These are phyloP conservation scores for Hesperophylax magnus DNA, from an alignment of 1,140 invertebrate species.

Conservation along the genomic window DNA sequence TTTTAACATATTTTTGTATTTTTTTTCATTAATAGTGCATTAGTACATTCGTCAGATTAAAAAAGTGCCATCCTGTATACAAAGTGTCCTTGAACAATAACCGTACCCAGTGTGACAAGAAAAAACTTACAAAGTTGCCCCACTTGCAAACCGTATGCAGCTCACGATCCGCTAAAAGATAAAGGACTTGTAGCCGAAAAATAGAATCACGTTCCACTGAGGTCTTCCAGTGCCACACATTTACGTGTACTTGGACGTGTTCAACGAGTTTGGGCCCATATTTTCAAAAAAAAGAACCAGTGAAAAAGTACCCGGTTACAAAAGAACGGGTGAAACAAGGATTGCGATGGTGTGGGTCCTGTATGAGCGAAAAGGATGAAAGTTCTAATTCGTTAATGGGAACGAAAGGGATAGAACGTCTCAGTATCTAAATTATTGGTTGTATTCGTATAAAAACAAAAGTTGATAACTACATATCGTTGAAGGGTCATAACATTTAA, in stretches of 20 bases:
- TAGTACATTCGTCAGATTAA: no score
- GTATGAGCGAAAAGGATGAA: no score
- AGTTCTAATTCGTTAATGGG: no score
- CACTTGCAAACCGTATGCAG: slow-evolving; percentile 10
- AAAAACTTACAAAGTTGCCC: neutral
- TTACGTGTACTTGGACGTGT: slow-evolving; percentile 30
- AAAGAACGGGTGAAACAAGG: no score
- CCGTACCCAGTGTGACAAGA: neutral
- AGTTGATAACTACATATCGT: no score
- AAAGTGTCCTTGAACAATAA: neutral
- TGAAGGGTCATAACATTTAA: no score
- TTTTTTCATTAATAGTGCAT: no score
- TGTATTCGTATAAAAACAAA: neutral
- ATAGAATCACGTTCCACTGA: slow-evolving; percentile 30
- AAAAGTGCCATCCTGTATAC: no score
- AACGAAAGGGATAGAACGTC: neutral
- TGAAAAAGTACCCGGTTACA: neutral
- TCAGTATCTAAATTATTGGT: slow-evolving; percentile 13
- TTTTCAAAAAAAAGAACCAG: slow-evolving; percentile 22
- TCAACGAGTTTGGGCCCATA: neutral
- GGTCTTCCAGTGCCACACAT: slow-evolving; percentile 31
- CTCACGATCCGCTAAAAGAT: slow-evolving; percentile 25
- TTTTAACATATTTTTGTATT: no score
- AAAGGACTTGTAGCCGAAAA: slow-evolving; percentile 16
- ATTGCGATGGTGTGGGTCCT: no score